Evolutionary conservation across 1,140 invertebrate genomes (phyloP), one percentile per base, ranked within the genome.

Genomic region (Berghia stephanieae): DNA sequence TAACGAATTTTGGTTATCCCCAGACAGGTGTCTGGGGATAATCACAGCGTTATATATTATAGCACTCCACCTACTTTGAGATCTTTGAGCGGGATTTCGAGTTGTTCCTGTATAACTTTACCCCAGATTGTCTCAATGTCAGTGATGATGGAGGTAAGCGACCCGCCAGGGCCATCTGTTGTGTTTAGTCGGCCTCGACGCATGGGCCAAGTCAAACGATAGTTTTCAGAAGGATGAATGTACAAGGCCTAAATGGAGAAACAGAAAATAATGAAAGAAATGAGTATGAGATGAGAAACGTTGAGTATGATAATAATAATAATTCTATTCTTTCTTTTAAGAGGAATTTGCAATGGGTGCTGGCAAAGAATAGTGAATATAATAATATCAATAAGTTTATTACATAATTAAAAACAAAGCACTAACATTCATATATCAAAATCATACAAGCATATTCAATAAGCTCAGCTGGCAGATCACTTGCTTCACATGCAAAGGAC

Each of bases 81-180:
- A 80, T 96, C 94, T 85, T 92, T 93, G 0, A 93, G 84, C 36
- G 92, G 92, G 85, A 97, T 95, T 80, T 93, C 92, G 60, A 98
- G 90, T 80, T 94, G 93, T 31, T 92, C 92, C 81, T 93, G 91
- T 69, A 98, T 92, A 2, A 94, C 93, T 82, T 93, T 92, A 46
- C 93, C 93, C 96, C 96, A 98, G 79, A 98, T 97, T 0, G 92
- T 92, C 88, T 96, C 94, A 49, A 98, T 85, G 87, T 98, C 95
- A 75, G 94, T 93, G 69, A 98, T 86, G 0, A 97, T 93, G 8
- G 94, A 92, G 44, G 93, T 93, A 55, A 98, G 88, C 0, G 95
- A 96, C 6, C 96, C 96, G 4, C 96, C 95, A 43, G 95, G 92
- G 55, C 93, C 93, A 49, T 80, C 68, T 88, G 97, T 96, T 8